Evolutionary conservation across 2,113 vertebrate species (phyloP).

Genomic region (Neodon shergylaensis): DNA sequence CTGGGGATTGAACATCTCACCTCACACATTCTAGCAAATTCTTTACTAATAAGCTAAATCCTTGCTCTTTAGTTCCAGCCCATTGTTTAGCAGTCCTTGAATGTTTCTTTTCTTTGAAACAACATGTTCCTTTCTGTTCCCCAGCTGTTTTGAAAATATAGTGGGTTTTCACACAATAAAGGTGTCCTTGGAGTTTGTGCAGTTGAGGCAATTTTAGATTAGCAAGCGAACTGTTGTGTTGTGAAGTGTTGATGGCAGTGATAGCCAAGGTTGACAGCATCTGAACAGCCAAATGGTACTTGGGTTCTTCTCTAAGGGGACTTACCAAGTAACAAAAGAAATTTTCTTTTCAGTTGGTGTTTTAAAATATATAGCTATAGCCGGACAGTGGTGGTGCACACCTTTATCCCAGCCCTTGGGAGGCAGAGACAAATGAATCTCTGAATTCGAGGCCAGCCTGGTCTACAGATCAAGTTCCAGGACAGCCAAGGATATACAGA

Average conservation of each 20-base stretch:
- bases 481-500: background rate
- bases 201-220: slow-evolving; percentile 47
- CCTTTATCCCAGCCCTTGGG: background rate
- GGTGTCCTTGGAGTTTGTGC: slow-evolving; percentile 43
- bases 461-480: background rate
- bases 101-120: slow-evolving; percentile 59
- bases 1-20: background rate
- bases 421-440: background rate
- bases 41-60: background rate
- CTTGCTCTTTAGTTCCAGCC: background rate
- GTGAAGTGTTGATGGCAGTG: slow-evolving; percentile 35
- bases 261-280: background rate
- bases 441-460: background rate
- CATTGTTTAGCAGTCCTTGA: slow-evolving; percentile 7
- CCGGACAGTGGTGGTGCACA: background rate
- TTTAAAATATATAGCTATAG: background rate
- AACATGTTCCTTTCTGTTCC: slow-evolving; percentile 1
- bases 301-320: background rate
- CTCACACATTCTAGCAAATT: background rate
- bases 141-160: slow-evolving; percentile 24
- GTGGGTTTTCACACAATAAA: slow-evolving; percentile 20
- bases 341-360: background rate
- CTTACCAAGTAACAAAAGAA: slow-evolving; percentile 33
- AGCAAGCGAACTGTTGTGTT: slow-evolving; percentile 32
- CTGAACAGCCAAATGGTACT: background rate